Base-by-base conservation (phyloP, 1,140 invertebrate species). In the Microplitis demolitor region DNA sequence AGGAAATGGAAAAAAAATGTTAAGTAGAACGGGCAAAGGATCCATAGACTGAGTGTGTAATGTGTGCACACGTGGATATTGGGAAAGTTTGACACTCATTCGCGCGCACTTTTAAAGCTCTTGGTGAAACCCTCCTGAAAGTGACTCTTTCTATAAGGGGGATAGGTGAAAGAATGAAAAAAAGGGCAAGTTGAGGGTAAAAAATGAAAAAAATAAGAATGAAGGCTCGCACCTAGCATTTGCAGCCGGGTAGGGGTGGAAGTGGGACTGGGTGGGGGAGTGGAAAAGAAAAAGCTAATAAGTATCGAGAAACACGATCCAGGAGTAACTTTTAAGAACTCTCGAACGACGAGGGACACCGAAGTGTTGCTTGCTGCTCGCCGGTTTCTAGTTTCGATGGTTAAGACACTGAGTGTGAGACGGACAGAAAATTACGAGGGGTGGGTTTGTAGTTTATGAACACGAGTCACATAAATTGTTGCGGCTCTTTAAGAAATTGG, bases 401-500 rank as follows among this genome's bases (percentile, higher is more conserved):
- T 73, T 37, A 66, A 53, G 39, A 45, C 39, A 45, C 39, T 11
- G 39, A 45, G 39, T 45, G 39, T 45, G 33, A 56, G 66, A 72
- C 74, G 34, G 35, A 4, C 62, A 71, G 76, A 9, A 64, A 50
- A 11, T 39, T 61, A 61, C 66, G 58, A 67, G 70, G 70, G 69
- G 76, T 74, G 83, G 76, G 77, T 76, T 67, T 74, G 80, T 85
- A 87, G 80, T 87, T 87, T 87, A 87, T 87, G 85, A 87, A 87
- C 86, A 86, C 79, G 84, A 79, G 82, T 84, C 83, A 87, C 85
- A 87, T 87, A 87, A 87, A 87, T 87, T 87, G 85, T 87, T 85
- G 85, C 82, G 79, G 84, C 84, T 87, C 85, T 87, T 87, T 87
- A 87, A 87, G 85, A 87, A 87, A 87, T 87, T 87, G 85, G 82